phyloP scores from a whole-genome alignment of 2,113 vertebrate species.

The Cromileptes altivelis region DNA sequence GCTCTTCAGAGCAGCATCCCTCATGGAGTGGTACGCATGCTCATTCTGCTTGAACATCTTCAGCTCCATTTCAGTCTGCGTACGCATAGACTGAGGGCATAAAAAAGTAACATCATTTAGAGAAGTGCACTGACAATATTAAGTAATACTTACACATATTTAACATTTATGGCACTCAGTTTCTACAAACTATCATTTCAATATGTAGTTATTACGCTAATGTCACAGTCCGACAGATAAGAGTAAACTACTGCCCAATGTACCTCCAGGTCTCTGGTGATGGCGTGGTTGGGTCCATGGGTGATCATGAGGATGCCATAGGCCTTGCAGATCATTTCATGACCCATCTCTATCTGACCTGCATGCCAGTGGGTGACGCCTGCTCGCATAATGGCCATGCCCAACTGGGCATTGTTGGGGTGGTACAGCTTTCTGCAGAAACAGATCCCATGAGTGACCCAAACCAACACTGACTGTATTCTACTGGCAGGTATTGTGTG shows the following conservation, averaged over 20 bases:
- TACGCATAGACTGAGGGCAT: conserved; percentile 88
- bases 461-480: not conserved
- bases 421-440: conserved; percentile 92
- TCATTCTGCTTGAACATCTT: conserved; percentile 92
- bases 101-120: not conserved
- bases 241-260: rapidly evolving
- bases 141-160: too few species aligned
- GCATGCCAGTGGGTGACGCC: conserved; percentile 97
- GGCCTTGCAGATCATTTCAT: conserved; percentile 94
- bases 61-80: conserved; percentile 94
- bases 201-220: too few species aligned
- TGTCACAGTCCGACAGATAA: not conserved
- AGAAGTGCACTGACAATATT: not conserved
- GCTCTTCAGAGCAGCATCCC: conserved; percentile 88
- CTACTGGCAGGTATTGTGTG: not conserved
- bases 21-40: conserved; percentile 88
- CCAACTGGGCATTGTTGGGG: conserved; percentile 92
- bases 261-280: conserved; percentile 96
- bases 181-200: not conserved
- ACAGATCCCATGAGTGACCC: not conserved
- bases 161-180: too few species aligned
- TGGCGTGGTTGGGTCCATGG: conserved; percentile 93
- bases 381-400: conserved; percentile 92
- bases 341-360: conserved; percentile 91
- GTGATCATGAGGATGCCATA: conserved; percentile 93